phyloP scores from a whole-genome alignment of 2,797 vertebrate species.

The Parambassis ranga region DNA sequence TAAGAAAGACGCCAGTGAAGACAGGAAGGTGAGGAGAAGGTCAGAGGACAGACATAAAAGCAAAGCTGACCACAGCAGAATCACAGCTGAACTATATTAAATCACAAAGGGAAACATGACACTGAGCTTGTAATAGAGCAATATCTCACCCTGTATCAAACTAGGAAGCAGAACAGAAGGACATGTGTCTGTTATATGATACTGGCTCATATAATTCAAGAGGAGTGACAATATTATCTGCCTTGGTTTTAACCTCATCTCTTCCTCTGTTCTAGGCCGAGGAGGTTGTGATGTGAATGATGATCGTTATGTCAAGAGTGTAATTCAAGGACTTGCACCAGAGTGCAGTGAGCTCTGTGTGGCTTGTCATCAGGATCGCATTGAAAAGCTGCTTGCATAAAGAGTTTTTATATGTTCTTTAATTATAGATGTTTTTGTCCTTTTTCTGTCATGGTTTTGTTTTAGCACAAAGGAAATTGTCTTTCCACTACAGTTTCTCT shows the following conservation, averaged over 20 bases:
- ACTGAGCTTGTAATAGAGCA: not conserved
- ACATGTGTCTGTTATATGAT: not conserved
- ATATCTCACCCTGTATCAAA: not conserved
- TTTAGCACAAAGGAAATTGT: not conserved
- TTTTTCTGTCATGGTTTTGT: not conserved
- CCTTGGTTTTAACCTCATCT: conserved; percentile 66
- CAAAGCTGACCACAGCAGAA: conserved; percentile 68
- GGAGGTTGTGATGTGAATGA: conserved; percentile 68
- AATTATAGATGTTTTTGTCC: not conserved
- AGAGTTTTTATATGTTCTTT: not conserved
- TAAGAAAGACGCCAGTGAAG: conserved; percentile 72
- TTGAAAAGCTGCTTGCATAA: not conserved
- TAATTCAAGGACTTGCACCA: conserved; percentile 49
- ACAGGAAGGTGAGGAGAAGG: conserved; percentile 70
- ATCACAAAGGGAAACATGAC: not conserved
- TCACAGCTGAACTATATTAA: conserved; percentile 82
- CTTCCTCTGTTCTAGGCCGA: conserved; percentile 71
- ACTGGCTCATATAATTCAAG: not conserved
- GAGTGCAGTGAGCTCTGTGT: conserved; percentile 9
- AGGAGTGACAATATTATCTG: conserved; percentile 23
- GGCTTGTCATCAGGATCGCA: not conserved
- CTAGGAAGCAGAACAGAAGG: not conserved
- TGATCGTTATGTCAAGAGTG: conserved; percentile 48
- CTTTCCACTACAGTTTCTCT: not conserved
- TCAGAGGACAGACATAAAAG: conserved; percentile 72